Evolutionary conservation across 2,797 vertebrate species (phyloP).

Genomic region (Lates japonicus): DNA sequence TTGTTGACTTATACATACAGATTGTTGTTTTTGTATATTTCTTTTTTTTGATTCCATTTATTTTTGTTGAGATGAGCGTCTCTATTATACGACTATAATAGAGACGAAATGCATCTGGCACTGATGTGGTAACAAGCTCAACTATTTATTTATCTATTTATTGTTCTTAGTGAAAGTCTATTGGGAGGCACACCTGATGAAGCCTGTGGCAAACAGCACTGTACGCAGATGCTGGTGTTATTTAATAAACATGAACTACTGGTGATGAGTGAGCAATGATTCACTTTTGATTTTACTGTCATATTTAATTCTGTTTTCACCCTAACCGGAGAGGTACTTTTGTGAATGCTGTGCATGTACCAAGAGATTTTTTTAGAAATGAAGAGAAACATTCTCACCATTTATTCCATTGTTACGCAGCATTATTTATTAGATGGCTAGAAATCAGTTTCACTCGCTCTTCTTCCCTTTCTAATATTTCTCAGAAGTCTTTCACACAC

Average conservation of each 20-base stretch:
- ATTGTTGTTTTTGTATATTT: not conserved
- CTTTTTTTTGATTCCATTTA: not conserved
- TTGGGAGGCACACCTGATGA: conserved; percentile 4
- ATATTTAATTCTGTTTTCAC: conserved; percentile 10
- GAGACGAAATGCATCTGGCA: not conserved
- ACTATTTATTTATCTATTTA: not conserved
- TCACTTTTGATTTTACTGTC: conserved; percentile 8
- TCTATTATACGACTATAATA: not conserved
- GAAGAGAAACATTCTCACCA: conserved; percentile 1
- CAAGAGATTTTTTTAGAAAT: not conserved
- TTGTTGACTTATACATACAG: too few relatives aligned
- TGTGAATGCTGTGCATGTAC: conserved; percentile 5
- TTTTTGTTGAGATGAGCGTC: not conserved
- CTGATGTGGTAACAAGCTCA: conserved; percentile 1
- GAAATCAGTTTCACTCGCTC: not conserved
- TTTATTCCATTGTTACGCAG: not conserved
- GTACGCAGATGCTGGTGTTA: not conserved
- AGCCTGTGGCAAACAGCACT: conserved; percentile 7
- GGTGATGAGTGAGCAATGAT: conserved; percentile 12
- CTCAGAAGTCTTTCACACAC: conserved; percentile 35
- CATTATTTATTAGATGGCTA: not conserved
- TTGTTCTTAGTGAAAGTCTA: conserved; percentile 1
- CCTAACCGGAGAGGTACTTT: not conserved
- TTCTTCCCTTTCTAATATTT: conserved; percentile 27
- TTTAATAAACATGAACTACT: conserved; percentile 19